Evolutionary conservation across 2,888 invertebrate genomes (phyloP), one percentile per base, ranked within the genome.

Genomic region (Stenotaenia linearis): DNA sequence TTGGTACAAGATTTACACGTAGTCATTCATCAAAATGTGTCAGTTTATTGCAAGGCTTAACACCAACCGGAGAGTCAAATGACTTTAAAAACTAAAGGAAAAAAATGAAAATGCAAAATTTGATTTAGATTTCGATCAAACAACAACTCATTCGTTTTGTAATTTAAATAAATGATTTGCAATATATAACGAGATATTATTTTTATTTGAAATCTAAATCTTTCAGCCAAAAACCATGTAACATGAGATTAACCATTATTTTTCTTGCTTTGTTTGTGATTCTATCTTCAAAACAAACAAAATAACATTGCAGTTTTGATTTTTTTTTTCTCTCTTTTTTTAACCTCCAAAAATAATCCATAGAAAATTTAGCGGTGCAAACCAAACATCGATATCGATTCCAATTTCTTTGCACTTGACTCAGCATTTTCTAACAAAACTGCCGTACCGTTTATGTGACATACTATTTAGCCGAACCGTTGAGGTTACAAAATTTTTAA

Each of bases 21-120:
- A 69, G 69, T 28, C 69, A 15, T 69, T 69, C 28, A 69, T 69
- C 69, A 69, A 69, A 69, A 69, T 69, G 69, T 69, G 69, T 69
- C 69, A 28, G 69, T 69, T 69, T 69, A 69, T 69, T 69, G 69
- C 69, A 69, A 69, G 25, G 69, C 69, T 28, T 69, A 69, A 69
- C 25, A 69, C 23, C 28, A 69, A 69, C 69, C 69, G 25, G 28
- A 7, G 69, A 69, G 69, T 25, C 69, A 69, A 28, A 28, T 69
- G 23, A 23, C 69, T 28, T 69, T 69, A n/a, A 28, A 7, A 69
- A 25, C 3, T 10, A n/a, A 69, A 69, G 18, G 18, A 50, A 69
- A 15, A 28, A 6, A 28, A 25, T 10, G 25, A 25, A 69, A 15
- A 69, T 15, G 28, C 12, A 23, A 69, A 15, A 69, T 28, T 69